Conservation (phyloP, 2,888 invertebrate species). For the Sminthurides aquaticus region DNA sequence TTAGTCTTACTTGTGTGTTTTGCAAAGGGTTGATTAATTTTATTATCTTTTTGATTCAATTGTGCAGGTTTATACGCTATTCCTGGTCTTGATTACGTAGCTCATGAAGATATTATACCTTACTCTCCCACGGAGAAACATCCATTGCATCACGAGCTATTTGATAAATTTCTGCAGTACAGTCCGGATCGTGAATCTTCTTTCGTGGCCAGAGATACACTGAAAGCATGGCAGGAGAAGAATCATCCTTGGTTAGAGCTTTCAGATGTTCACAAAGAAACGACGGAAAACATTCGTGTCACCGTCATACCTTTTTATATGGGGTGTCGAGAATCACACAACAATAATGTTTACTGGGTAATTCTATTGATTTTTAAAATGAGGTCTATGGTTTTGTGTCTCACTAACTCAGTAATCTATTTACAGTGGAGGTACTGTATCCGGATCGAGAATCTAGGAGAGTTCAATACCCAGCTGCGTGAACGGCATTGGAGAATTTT, state of each 20-base stretch:
- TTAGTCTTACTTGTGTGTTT: background rate
- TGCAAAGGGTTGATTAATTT: no score
- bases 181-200: conserved; percentile 78
- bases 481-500: conserved; percentile 99
- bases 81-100: conserved; percentile 94
- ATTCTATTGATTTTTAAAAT: conserved; percentile 37
- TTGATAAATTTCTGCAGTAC: conserved; percentile 85
- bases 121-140: conserved; percentile 80
- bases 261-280: conserved; percentile 94
- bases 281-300: conserved; percentile 89
- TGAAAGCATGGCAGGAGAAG: conserved; percentile 92
- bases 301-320: conserved; percentile 98
- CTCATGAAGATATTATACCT: conserved; percentile 94
- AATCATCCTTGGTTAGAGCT: conserved; percentile 95
- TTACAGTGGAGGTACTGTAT: conserved; percentile 94
- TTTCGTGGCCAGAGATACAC: conserved; percentile 78
- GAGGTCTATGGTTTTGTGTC: background rate
- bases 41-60: background rate
- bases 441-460: conserved; percentile 86
- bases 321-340: conserved; percentile 87
- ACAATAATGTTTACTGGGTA: conserved; percentile 88
- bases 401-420: background rate
- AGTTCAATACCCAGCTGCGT: conserved; percentile 79
- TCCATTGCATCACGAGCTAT: conserved; percentile 89
- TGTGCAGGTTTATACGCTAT: conserved; percentile 69